Conservation (phyloP, 64 coral and sea anemone genomes). For the Montipora capricornis region DNA sequence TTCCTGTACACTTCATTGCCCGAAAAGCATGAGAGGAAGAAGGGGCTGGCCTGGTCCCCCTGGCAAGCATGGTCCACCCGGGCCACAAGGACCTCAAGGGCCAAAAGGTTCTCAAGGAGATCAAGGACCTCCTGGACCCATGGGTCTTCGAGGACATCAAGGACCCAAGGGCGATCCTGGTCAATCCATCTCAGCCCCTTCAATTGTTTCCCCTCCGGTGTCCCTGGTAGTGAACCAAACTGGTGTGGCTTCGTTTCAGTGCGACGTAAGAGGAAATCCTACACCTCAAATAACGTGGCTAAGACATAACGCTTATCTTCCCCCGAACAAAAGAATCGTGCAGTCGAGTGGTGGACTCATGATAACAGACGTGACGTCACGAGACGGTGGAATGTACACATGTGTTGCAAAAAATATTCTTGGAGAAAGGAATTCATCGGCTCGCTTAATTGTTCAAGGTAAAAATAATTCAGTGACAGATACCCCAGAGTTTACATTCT, state of each 20-base stretch:
- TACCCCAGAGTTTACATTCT: too few species aligned
- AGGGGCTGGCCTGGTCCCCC: conserved; percentile 31
- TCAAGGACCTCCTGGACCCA: conserved; percentile 46
- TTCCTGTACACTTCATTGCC: conserved; percentile 14
- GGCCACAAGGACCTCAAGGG: conserved; percentile 22
- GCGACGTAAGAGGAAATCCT: conserved; percentile 62
- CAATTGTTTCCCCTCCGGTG: conserved; percentile 32
- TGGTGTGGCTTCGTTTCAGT: conserved; percentile 49
- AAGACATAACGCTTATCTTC: conserved; percentile 29
- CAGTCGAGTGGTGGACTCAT: conserved; percentile 10
- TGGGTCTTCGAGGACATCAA: conserved; percentile 23
- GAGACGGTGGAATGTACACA: conserved; percentile 47
- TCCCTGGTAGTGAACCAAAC: conserved; percentile 41
- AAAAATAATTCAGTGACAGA: neutral
- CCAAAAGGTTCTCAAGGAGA: neutral
- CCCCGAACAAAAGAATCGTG: neutral
- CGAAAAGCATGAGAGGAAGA: conserved; percentile 39
- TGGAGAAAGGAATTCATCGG: neutral
- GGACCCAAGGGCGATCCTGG: conserved; percentile 58
- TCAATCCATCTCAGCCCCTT: conserved; percentile 52
- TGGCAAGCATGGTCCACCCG: conserved; percentile 52
- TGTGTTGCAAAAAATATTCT: conserved; percentile 39
- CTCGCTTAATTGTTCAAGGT: conserved; percentile 54
- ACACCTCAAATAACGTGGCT: conserved; percentile 52
- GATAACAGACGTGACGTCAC: conserved; percentile 15